Percentiles rank a stretch among this genome's conserved stretches.
phyloP scores from a whole-genome alignment of 1,140 invertebrate genomes.

The Macrobrachium nipponense region DNA sequence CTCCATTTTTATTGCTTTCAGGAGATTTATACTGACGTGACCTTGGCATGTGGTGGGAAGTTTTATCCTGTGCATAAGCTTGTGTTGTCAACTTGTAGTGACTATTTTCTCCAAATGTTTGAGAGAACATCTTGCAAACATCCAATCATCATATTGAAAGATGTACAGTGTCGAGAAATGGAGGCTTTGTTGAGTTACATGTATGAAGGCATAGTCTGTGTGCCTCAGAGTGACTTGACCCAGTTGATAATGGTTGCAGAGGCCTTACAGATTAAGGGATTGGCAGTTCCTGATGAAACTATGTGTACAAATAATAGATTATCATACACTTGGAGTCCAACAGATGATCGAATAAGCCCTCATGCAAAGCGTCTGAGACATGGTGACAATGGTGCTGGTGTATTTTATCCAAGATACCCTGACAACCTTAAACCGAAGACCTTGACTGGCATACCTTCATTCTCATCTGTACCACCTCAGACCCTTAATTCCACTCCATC shows the following conservation, averaged over 20 bases:
- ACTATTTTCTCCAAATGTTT: constrained; percentile 76
- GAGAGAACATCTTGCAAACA: constrained; percentile 78
- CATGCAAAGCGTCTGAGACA: constrained; percentile 42
- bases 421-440: too few relatives aligned
- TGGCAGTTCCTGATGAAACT: constrained; percentile 69
- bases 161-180: constrained; percentile 86
- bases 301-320: constrained; percentile 24
- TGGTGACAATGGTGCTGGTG: constrained; percentile 11
- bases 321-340: neutral
- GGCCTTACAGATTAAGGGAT: constrained; percentile 79
- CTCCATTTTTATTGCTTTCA: constrained; percentile 16
- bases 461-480: too few relatives aligned
- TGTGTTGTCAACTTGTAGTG: constrained; percentile 87
- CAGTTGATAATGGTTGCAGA: constrained; percentile 85
- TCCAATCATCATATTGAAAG: constrained; percentile 89
- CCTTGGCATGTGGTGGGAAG: constrained; percentile 69
- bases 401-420: too few relatives aligned
- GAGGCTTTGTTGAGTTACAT: constrained; percentile 90
- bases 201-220: constrained; percentile 91
- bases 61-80: constrained; percentile 83
- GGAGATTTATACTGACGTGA: constrained; percentile 64
- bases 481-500: too few relatives aligned
- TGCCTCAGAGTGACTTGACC: constrained; percentile 84
- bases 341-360: constrained; percentile 41
- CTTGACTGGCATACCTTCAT: too few relatives aligned